A percentile compares a stretch with the other conserved stretches of the same genome.
These are phyloP conservation scores for Oceanodroma leucorhoa DNA, from an alignment of 2,797 vertebrate genomes.

Conservation along the genomic window DNA sequence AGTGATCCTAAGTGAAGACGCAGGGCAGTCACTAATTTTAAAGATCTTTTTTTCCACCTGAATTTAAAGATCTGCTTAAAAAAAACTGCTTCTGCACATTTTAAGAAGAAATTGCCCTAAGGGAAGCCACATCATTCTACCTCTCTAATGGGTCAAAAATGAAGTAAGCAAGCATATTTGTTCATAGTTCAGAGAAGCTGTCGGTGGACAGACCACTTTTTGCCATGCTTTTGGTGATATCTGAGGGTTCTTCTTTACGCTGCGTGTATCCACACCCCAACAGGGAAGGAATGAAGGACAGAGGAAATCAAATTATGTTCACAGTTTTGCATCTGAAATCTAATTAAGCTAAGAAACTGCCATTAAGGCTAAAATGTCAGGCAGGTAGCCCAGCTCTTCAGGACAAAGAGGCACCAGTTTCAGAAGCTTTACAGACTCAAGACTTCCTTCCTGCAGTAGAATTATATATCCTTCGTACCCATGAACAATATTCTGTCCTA, in stretches of 20 bases:
- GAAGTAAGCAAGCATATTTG: not conserved
- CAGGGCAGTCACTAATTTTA: not conserved
- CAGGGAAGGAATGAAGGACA: not conserved
- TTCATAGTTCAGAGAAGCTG: not conserved
- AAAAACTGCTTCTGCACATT: not conserved
- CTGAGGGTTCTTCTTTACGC: not conserved
- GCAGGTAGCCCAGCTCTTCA: not conserved
- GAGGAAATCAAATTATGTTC: not conserved
- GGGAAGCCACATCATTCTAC: not conserved
- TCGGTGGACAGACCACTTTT: not conserved
- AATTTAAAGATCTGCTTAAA: not conserved
- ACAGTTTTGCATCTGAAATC: not conserved
- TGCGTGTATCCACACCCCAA: rapidly evolving
- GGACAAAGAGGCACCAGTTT: not conserved
- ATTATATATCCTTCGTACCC: not conserved
- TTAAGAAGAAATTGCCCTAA: not conserved
- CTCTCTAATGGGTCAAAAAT: not conserved
- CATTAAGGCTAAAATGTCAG: not conserved
- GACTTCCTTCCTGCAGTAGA: not conserved
- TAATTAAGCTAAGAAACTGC: not conserved
- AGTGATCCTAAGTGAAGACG: not conserved
- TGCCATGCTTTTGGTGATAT: not conserved
- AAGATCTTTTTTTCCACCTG: not conserved
- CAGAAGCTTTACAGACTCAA: not conserved
- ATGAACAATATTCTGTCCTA: not conserved